Conservation (phyloP, 2,113 vertebrate species). For the Percina caprodes region DNA sequence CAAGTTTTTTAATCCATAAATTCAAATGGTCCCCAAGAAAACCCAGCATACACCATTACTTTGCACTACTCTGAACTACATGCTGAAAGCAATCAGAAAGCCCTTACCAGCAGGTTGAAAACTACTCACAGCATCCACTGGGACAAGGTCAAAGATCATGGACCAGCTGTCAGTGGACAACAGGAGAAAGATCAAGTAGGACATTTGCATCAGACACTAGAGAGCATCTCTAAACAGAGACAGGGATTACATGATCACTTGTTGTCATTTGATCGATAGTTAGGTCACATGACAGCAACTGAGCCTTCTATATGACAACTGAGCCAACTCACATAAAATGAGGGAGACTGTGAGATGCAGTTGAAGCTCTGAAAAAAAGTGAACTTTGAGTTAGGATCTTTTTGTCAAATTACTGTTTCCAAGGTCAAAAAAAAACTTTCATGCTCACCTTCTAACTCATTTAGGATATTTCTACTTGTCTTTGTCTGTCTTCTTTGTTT, state of each 20-base stretch:
- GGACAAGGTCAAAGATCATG: background rate
- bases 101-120: too few species aligned
- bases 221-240: too few species aligned
- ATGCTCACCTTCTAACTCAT: slow-evolving; percentile 2
- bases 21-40: too few species aligned
- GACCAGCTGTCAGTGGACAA: background rate
- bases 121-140: background rate
- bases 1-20: too few species aligned
- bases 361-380: background rate
- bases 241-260: background rate
- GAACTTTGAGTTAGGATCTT: background rate
- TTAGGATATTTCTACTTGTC: background rate
- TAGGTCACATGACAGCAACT: background rate
- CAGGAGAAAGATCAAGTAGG: background rate
- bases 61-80: background rate
- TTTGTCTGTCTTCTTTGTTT: slow-evolving; percentile 27
- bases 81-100: background rate
- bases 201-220: background rate
- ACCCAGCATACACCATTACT: too few species aligned
- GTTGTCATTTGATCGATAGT: background rate
- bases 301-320: background rate
- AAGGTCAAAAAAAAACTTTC: background rate
- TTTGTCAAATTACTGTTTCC: slow-evolving; percentile 8
- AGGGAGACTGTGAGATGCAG: background rate
- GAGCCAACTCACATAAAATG: background rate